Evolutionary conservation across 2,888 invertebrate genomes (phyloP).

Genomic region (Caenorhabditis becei): DNA sequence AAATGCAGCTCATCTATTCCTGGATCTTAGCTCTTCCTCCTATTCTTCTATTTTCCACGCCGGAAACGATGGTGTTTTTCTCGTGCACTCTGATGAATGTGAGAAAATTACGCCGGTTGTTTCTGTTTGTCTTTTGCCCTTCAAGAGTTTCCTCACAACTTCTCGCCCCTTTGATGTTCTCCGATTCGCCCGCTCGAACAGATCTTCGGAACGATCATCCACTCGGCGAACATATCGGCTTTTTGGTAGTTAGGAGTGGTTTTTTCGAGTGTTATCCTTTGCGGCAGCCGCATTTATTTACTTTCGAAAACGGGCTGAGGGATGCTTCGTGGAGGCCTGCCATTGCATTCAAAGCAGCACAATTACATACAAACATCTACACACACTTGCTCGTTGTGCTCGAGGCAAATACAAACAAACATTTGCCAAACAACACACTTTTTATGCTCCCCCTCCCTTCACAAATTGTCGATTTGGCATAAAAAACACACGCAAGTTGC

Average conservation of each 20-base stretch:
- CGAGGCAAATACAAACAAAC: slow-evolving; percentile 61
- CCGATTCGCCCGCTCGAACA: slow-evolving; percentile 15
- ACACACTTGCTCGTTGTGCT: slow-evolving; percentile 56
- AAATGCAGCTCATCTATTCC: neutral
- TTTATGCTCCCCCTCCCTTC: slow-evolving; percentile 37
- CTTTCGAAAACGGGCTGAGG: slow-evolving; percentile 53
- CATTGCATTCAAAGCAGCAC: slow-evolving; percentile 61
- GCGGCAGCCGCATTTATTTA: slow-evolving; percentile 57
- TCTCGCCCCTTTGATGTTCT: neutral
- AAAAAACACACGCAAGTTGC: slow-evolving; percentile 38
- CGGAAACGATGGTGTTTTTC: slow-evolving; percentile 33
- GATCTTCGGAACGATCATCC: slow-evolving; percentile 49
- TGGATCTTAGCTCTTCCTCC: slow-evolving; percentile 18
- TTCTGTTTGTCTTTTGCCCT: slow-evolving; percentile 30
- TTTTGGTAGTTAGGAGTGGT: slow-evolving; percentile 57
- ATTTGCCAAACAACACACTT: slow-evolving; percentile 53
- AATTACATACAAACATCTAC: slow-evolving; percentile 62
- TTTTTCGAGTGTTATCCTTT: slow-evolving; percentile 60
- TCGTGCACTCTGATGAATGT: slow-evolving; percentile 38
- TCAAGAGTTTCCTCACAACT: neutral
- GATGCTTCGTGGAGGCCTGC: slow-evolving; percentile 57
- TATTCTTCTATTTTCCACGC: neutral
- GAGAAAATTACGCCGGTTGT: slow-evolving; percentile 31
- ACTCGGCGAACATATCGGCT: slow-evolving; percentile 40
- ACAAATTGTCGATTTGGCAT: slow-evolving; percentile 48